Evolutionary conservation across 2,113 vertebrate species (phyloP).

Genomic region (Monopterus albus): DNA sequence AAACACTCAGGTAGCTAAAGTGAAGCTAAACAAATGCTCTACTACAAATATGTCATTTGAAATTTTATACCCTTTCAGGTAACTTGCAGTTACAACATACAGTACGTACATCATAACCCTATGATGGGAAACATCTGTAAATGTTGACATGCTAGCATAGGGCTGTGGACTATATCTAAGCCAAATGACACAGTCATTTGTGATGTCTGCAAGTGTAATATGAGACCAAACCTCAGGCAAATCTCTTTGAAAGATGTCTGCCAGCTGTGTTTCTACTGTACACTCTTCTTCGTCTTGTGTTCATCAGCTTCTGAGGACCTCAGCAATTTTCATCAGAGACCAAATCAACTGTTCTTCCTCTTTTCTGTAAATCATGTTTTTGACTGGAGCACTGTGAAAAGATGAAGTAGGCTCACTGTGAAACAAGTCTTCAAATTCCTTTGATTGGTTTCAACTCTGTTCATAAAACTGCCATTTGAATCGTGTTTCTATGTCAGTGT

Average conservation of each 20-base stretch:
- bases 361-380: conserved; percentile 12
- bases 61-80: not conserved
- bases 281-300: conserved; percentile 9
- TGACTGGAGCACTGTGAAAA: not conserved
- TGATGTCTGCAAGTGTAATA: conserved; percentile 64
- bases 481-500: not conserved
- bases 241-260: conserved; percentile 55
- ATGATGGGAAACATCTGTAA: conserved; percentile 43
- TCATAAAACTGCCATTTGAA: not conserved
- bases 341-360: not conserved
- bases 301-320: conserved; percentile 31
- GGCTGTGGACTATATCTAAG: conserved; percentile 37
- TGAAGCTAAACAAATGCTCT: not conserved
- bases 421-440: not conserved
- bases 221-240: conserved; percentile 61
- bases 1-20: not conserved
- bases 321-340: conserved; percentile 4
- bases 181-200: conserved; percentile 58
- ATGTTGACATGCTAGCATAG: conserved; percentile 16
- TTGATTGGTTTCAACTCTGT: not conserved
- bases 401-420: not conserved
- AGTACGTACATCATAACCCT: conserved; percentile 32
- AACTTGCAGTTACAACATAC: no score
- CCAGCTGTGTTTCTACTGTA: conserved; percentile 54
- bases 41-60: not conserved